phyloP scores from a whole-genome alignment of 30 jellyfish, hydroid and myxozoan species.

The Hydractinia echinata region DNA sequence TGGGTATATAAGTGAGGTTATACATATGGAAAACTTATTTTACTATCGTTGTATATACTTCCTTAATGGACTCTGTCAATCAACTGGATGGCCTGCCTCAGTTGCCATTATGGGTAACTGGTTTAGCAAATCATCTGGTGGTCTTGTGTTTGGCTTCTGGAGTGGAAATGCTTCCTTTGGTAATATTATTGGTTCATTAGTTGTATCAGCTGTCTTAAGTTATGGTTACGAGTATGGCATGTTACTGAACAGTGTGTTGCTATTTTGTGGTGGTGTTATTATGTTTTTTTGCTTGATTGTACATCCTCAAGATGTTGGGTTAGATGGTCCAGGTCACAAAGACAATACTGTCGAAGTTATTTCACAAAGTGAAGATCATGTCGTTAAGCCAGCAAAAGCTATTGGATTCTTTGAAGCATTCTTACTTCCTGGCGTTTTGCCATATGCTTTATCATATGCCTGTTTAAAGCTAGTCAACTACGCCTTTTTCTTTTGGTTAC shows the following conservation, averaged over 20 bases:
- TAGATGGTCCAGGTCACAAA: not conserved
- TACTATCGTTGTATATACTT: slow-evolving; percentile 58
- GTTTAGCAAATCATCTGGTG: slow-evolving; percentile 88
- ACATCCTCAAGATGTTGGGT: slow-evolving; percentile 75
- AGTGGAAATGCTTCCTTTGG: slow-evolving; percentile 94
- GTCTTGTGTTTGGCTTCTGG: slow-evolving; percentile 94
- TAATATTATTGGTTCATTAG: slow-evolving; percentile 75
- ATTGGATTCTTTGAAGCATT: slow-evolving; percentile 68
- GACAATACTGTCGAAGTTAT: not conserved
- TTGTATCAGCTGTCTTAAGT: slow-evolving; percentile 65
- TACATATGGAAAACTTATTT: slow-evolving; percentile 44
- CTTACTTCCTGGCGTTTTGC: slow-evolving; percentile 87
- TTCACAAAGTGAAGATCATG: not conserved
- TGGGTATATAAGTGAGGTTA: slow-evolving; percentile 65
- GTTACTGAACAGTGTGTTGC: slow-evolving; percentile 51
- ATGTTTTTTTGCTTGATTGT: slow-evolving; percentile 58
- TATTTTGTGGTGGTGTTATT: slow-evolving; percentile 82
- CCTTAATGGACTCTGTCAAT: slow-evolving; percentile 80
- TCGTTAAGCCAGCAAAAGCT: slow-evolving; percentile 31
- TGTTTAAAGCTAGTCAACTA: slow-evolving; percentile 88
- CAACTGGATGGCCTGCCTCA: slow-evolving; percentile 98
- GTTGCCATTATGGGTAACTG: slow-evolving; percentile 96
- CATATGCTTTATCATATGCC: slow-evolving; percentile 89
- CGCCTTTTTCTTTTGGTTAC: slow-evolving; percentile 95
- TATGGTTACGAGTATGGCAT: slow-evolving; percentile 88